Evolutionary conservation across 2,797 vertebrate species (phyloP).

Genomic region (Acipenser ruthenus): DNA sequence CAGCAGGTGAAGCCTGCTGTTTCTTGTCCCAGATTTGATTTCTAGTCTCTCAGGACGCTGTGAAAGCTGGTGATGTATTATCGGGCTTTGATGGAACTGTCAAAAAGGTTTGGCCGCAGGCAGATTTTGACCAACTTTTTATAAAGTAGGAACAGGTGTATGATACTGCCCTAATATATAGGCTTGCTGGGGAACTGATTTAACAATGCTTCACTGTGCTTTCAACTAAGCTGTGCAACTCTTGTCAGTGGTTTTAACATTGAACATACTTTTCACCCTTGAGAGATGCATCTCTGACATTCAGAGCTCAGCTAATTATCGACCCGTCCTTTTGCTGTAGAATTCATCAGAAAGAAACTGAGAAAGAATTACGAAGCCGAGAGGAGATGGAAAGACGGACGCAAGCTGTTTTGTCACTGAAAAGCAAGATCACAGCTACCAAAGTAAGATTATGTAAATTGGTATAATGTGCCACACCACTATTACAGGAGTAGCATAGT

Average conservation of each 20-base stretch:
- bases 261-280: not conserved
- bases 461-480: conserved; percentile 5
- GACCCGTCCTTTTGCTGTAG: conserved; percentile 37
- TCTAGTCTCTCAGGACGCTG: not conserved
- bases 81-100: too few species aligned
- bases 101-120: too few species aligned
- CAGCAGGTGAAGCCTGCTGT: not conserved
- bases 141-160: too few species aligned
- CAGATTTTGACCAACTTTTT: too few species aligned
- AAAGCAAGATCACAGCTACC: conserved; percentile 64
- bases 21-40: not conserved
- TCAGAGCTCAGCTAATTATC: not conserved
- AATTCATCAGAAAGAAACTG: conserved; percentile 54
- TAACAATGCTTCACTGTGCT: too few species aligned
- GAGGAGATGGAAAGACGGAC: conserved; percentile 64
- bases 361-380: conserved; percentile 48
- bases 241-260: not conserved
- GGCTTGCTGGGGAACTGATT: not conserved
- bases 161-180: not conserved
- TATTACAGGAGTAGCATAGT: too few species aligned
- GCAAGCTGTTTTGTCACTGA: conserved; percentile 72
- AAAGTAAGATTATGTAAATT: conserved; percentile 55
- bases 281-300: conserved; percentile 2
- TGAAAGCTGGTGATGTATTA: not conserved
- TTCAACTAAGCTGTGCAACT: too few species aligned